Base-by-base conservation (phyloP, 23 tunicate species). In the Ascidia mentula region DNA sequence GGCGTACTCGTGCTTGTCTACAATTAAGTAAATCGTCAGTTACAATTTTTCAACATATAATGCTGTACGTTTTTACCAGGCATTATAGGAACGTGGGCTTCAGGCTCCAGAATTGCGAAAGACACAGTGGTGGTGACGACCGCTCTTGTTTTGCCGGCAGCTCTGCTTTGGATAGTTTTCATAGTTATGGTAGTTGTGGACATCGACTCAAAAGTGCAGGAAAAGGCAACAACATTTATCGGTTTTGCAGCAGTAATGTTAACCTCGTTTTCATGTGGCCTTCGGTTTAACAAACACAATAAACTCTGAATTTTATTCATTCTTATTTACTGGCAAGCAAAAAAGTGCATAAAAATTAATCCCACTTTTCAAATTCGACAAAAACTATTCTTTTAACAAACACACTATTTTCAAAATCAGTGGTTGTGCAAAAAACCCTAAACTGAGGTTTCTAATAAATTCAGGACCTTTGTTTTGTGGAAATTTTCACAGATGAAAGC, bases 221-320 rank as follows among this genome's bases (percentile, higher is more conserved):
- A 36, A 8, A 26, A 36, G 46, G 45, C 28, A 26, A 30, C 78
- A 36, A 74, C 78, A 37, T 38, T 74, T 74, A 46, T 74, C 12
- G 40, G 40, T 7, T 35, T 74, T 36, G 78, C 17, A 1, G 15
- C 78, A 6, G 45, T 74, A 36, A 36, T 37, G 39, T 18, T 74
- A 36, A 74, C 78, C 6, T 26, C 46, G 17, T 74, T 74, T 36
- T 35, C 12, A 18, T 26, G 18, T 36, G 78, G 78, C 3, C 38
- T 74, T 38, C 28, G 34, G 8, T 28, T 74, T 24, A 53, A 53
- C 22, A 6, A 53, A 53, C 65, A 28, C 65, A 53, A 53, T 53
- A 53, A 53, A 53, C 65, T 53, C 13, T 53, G 13, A 53, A 5
- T 3, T 3, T 9, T 6, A 20, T 9, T 53, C 13, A 5, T n/a